Evolutionary conservation across 35 echinoderm and acorn worm genomes (phyloP).

Genomic region (Apostichopus japonicus): DNA sequence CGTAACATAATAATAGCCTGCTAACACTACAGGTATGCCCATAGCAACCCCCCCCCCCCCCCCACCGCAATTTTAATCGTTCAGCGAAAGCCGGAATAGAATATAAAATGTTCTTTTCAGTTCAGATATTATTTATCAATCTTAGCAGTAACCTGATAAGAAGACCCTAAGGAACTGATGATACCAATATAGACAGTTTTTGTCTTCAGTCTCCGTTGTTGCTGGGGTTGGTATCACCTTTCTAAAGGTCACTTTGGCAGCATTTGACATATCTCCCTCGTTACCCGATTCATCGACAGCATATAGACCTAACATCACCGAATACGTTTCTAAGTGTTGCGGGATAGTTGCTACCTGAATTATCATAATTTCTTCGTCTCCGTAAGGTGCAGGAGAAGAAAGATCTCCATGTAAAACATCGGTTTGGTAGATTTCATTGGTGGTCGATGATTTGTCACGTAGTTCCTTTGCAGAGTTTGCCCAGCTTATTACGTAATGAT

Average conservation of each 20-base stretch:
- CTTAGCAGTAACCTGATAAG: no score
- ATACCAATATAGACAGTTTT: no score
- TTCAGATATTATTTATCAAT: no score
- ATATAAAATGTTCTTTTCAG: no score
- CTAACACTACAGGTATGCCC: no score
- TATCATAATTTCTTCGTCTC: background rate
- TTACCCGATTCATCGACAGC: slow-evolving; percentile 29
- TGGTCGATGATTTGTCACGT: background rate
- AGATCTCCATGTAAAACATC: slow-evolving; percentile 7
- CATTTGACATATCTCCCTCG: background rate
- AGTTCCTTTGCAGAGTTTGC: background rate
- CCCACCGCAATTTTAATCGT: no score
- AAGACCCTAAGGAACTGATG: no score
- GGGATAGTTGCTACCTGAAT: background rate
- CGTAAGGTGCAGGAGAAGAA: background rate
- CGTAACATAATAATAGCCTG: no score
- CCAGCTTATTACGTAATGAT: background rate
- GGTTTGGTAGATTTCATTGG: background rate
- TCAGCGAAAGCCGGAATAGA: no score
- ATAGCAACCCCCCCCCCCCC: no score
- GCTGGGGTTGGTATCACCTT: background rate
- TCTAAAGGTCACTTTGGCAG: background rate
- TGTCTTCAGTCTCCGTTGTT: no score
- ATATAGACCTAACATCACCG: background rate
- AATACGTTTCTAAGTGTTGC: slow-evolving; percentile 9